Conservation (phyloP, 2,113 vertebrate species). For the Zeus faber region DNA sequence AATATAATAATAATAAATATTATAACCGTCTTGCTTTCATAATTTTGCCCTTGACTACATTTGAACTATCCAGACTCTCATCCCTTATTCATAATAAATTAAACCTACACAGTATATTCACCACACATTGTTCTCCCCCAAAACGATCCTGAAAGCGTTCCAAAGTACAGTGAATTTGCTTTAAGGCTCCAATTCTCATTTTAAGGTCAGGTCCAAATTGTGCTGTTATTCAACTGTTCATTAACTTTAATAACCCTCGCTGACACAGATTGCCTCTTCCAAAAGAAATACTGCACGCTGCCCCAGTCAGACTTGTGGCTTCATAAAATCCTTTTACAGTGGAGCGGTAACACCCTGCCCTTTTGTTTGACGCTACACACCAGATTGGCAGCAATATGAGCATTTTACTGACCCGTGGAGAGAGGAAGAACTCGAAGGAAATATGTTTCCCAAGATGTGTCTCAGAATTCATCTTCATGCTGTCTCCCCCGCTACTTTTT, state of each 20-base stretch:
- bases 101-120: conserved; percentile 2
- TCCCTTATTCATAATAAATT: not conserved
- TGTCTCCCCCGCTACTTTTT: too few relatives aligned
- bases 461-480: conserved; percentile 6
- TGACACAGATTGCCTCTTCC: conserved; percentile 45
- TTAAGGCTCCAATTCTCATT: conserved; percentile 17
- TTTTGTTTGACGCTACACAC: conserved; percentile 29
- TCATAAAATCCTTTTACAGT: conserved; percentile 64
- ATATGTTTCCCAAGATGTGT: conserved; percentile 4
- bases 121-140: not conserved
- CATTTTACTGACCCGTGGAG: too few relatives aligned
- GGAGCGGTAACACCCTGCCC: conserved; percentile 44
- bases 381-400: conserved; percentile 14
- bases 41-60: conserved; percentile 28
- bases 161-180: conserved; percentile 6
- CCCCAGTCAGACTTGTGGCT: conserved; percentile 57
- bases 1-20: too few relatives aligned
- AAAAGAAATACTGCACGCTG: conserved; percentile 54
- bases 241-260: conserved; percentile 51
- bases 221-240: conserved; percentile 52
- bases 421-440: too few relatives aligned
- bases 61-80: conserved; percentile 4
- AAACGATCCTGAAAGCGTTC: conserved; percentile 2
- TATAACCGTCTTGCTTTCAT: conserved; percentile 25
- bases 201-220: conserved; percentile 34